Base-by-base conservation (phyloP, 2,888 invertebrate species). In the Brenthis daphne region DNA sequence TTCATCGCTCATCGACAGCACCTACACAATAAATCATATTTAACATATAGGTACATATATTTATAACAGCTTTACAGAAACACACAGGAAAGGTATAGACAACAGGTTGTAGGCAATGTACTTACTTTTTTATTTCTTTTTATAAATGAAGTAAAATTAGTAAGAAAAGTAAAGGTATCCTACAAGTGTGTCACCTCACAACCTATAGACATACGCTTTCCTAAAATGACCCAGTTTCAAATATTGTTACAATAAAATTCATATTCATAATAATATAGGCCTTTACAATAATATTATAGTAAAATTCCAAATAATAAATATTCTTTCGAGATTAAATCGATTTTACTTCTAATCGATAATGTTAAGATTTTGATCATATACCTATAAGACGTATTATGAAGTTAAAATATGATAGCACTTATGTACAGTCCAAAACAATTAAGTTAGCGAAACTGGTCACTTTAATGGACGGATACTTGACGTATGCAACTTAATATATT, bases 1-100 rank as follows among this genome's bases (percentile, higher is more conserved):
- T 93, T 98, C 98, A 93, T 98, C 98, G 94, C 97, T 97, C 97
- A 98, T 97, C 88, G 97, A 97, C 95, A 98, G 94, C 86, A 97
- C 97, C 98, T 98, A 92, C 20, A 54, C 16, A 63, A 12, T 20
- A 63, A 14, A 54, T 24, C 53, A 20, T 63, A 54, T 20, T 63
- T 43, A 63, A 14, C 29, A 33, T 1, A 16, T 20, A 5, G 13
- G 43, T 5, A 53, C 16, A 53, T 16, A 53, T 16, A 8, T 43
- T 51, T n/a, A 29, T 48, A 48, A 60, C 29, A 60, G 58, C 48
- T 50, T 60, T 50, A 2, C 50, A 47, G 20, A 57, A 29, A 60
- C 29, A n/a, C 29, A 33, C 8, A 50, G 29, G 50, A 50, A 48
- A 48, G 48, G 24, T 48, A 24, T 4, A 29, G 24, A 48, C 48